Percentiles rank a stretch among this genome's conserved stretches.
Conservation (phyloP, 2,113 vertebrate genomes). For the Salvelinus namaycush region DNA sequence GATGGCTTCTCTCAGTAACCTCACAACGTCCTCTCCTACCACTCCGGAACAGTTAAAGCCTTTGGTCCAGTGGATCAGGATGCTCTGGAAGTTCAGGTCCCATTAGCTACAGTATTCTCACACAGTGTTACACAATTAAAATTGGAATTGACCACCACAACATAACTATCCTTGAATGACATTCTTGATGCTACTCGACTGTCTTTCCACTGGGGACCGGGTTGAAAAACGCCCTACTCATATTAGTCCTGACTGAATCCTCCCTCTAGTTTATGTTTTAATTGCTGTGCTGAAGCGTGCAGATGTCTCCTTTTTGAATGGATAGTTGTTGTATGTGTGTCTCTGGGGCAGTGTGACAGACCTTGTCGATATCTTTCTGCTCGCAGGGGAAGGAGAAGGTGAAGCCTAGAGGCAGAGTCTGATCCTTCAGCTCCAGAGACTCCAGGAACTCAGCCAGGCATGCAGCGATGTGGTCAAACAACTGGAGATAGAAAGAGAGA, state of each 20-base stretch:
- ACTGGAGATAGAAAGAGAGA: conserved; percentile 59
- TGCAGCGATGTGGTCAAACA: conserved; percentile 83
- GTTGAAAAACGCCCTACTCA: too few relatives aligned
- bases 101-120: not conserved
- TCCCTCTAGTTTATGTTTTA: too few relatives aligned
- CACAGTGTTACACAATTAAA: too few relatives aligned
- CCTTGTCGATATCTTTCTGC: conserved; percentile 80
- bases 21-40: conserved; percentile 80
- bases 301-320: too few relatives aligned
- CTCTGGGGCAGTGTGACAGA: conserved; percentile 40
- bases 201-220: too few relatives aligned
- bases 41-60: conserved; percentile 80
- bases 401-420: conserved; percentile 78
- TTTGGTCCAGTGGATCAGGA: conserved; percentile 87
- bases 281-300: too few relatives aligned
- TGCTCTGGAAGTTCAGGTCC: conserved; percentile 68
- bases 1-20: conserved; percentile 79
- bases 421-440: conserved; percentile 25
- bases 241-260: too few relatives aligned
- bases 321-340: not conserved
- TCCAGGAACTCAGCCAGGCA: conserved; percentile 77
- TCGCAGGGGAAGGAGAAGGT: conserved; percentile 79
- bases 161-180: too few relatives aligned
- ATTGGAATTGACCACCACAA: too few relatives aligned
- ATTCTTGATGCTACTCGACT: too few relatives aligned